Conservation (phyloP, 2,797 vertebrate species). For the Martes flavigula region DNA sequence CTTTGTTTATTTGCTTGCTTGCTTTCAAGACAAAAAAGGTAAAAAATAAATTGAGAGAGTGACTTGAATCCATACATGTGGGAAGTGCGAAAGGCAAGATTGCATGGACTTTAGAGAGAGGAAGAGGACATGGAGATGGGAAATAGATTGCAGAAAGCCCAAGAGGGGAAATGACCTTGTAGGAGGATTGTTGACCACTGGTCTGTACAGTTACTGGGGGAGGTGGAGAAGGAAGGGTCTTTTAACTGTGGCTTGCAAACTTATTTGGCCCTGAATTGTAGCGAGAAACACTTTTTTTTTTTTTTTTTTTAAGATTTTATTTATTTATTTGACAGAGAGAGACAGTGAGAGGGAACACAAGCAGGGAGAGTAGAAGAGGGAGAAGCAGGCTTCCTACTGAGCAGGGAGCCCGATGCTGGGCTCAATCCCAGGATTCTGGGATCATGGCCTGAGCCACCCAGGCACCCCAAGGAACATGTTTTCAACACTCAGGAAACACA, state of each 20-base stretch:
- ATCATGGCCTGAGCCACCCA: too few relatives aligned
- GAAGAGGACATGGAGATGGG: not conserved
- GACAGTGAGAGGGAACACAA: too few relatives aligned
- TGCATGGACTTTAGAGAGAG: not conserved
- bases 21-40: constrained; percentile 3
- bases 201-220: not conserved
- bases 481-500: not conserved
- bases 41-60: not conserved
- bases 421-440: too few relatives aligned
- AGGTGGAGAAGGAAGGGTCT: not conserved
- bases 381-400: too few relatives aligned
- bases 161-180: not conserved
- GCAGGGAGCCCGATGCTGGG: too few relatives aligned
- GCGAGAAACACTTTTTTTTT: not conserved
- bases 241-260: not conserved
- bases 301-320: not conserved
- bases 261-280: not conserved
- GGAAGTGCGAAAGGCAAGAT: not conserved
- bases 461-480: not conserved
- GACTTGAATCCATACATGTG: not conserved
- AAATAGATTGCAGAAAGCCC: not conserved
- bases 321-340: too few relatives aligned
- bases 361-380: too few relatives aligned
- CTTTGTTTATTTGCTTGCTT: not conserved
- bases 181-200: not conserved